Evolutionary conservation across 2,113 vertebrate genomes (phyloP), one percentile per base, ranked within the genome.

Genomic region (Heterotilapia buettikoferi): DNA sequence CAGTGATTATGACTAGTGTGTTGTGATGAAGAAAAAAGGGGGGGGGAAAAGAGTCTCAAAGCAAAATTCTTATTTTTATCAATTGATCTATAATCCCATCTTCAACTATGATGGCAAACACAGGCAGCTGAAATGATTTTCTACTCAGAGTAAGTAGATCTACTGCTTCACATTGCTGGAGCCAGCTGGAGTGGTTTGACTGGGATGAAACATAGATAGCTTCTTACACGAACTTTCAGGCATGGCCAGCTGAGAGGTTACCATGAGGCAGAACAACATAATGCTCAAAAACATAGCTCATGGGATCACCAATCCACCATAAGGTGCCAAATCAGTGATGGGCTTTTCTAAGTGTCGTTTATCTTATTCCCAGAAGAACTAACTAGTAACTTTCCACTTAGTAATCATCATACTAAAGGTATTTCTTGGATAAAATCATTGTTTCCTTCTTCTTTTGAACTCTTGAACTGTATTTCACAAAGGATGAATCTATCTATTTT

Each of bases 41-140:
- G 5, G 14, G 8, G 2, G 5, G 2, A 0, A 0, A 4, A 43
- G 38, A 26, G 8, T 18, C 38, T 45, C 21, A 29, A 29, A 26
- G 9, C 14, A 76, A 76, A 76, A 76, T 29, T 47, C 21, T 73
- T 3, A 29, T 29, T 47, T 47, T 6, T 73, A 18, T 26, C 40
- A 43, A 26, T 26, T 73, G 66, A 45, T 45, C 66, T 26, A 73
- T 43, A 73, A 26, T 73, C 3, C 40, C n/a, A 45, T 73, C 68
- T 73, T 73, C 24, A 76, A 76, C 2, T 47, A 10, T 47, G 40
- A 16, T 76, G 40, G 21, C 40, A 76, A 76, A 5, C 40, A 76
- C 24, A 2, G 43, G 43, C 2, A 1, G 4, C 21, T 50, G 43
- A 76, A 76, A 50, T 50, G 6, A 76, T 18, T 76, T 76, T 76